phyloP scores from a whole-genome alignment of 30 jellyfish, hydroid and myxozoan species.

The Aurelia aurita complex sp. Pacific region DNA sequence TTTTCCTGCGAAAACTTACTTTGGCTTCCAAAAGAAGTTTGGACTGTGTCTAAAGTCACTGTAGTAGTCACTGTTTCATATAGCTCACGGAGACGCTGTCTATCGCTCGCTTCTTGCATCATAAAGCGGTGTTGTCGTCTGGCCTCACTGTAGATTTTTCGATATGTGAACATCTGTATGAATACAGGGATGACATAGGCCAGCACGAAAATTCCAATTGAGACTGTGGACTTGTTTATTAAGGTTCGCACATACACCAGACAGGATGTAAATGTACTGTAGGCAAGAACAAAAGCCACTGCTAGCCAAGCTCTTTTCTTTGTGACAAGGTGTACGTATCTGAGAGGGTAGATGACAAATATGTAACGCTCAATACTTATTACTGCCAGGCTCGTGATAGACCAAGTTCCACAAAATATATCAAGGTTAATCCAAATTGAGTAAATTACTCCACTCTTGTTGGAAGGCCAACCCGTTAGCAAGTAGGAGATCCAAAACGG shows the following conservation, averaged over 20 bases:
- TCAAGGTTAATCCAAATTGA: constrained; percentile 66
- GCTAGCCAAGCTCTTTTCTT: constrained; percentile 18
- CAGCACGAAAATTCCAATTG: constrained; percentile 31
- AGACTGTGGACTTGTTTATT: not conserved
- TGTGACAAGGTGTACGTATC: constrained; percentile 66
- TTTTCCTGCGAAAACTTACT: not conserved
- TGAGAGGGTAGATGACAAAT: constrained; percentile 65
- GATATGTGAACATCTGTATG: constrained; percentile 65
- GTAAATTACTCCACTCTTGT: constrained; percentile 41
- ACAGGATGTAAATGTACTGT: constrained; percentile 34
- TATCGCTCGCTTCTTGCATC: constrained; percentile 10
- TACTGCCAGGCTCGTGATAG: constrained; percentile 90
- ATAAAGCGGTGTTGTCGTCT: constrained; percentile 34
- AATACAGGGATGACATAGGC: constrained; percentile 79
- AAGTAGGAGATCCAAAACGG: constrained; percentile 86
- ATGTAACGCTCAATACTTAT: constrained; percentile 90
- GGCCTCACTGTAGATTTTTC: constrained; percentile 70
- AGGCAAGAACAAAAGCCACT: constrained; percentile 36
- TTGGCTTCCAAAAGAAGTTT: not conserved
- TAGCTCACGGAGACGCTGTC: constrained; percentile 6
- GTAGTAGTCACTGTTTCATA: constrained; percentile 1
- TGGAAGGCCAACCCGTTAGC: constrained; percentile 76
- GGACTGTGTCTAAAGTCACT: not conserved
- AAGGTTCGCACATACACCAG: constrained; percentile 29
- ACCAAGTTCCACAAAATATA: constrained; percentile 85